These are phyloP conservation scores for Mizuhopecten yessoensis DNA, from an alignment of 1,140 invertebrate species.

Conservation along the genomic window DNA sequence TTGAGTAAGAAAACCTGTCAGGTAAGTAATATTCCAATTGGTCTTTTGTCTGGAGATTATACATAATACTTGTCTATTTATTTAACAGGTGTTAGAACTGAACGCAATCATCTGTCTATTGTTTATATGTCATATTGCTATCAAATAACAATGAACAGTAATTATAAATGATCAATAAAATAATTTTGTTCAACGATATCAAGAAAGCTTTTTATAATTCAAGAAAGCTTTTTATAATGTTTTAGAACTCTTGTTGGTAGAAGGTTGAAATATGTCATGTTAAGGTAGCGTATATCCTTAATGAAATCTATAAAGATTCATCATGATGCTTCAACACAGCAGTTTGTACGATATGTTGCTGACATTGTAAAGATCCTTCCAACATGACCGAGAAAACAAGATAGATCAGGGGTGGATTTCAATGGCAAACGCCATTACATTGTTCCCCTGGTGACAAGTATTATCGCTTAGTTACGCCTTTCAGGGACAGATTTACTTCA, in stretches of 20 bases:
- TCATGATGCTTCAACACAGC: neutral
- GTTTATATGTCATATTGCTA: too few relatives aligned
- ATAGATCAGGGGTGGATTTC: neutral
- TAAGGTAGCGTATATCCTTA: neutral
- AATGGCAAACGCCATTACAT: neutral
- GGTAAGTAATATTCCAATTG: too few relatives aligned
- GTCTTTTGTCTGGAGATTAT: too few relatives aligned
- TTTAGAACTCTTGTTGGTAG: neutral
- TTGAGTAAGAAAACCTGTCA: too few relatives aligned
- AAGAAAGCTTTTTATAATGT: too few relatives aligned
- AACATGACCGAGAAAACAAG: neutral
- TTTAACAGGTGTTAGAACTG: too few relatives aligned
- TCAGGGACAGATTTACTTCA: neutral
- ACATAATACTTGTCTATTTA: too few relatives aligned
- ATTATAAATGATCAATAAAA: too few relatives aligned
- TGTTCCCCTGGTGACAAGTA: conserved; percentile 2
- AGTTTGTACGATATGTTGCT: neutral
- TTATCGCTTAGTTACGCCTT: conserved; percentile 25
- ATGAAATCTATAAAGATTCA: neutral
- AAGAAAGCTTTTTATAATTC: too few relatives aligned
- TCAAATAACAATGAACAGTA: too few relatives aligned
- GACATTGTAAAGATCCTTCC: neutral
- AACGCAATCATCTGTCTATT: too few relatives aligned
- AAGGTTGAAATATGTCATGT: neutral
- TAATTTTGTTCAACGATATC: too few relatives aligned